These are phyloP conservation scores for Holotrichia oblita DNA, from an alignment of 1,140 invertebrate species.

Conservation along the genomic window DNA sequence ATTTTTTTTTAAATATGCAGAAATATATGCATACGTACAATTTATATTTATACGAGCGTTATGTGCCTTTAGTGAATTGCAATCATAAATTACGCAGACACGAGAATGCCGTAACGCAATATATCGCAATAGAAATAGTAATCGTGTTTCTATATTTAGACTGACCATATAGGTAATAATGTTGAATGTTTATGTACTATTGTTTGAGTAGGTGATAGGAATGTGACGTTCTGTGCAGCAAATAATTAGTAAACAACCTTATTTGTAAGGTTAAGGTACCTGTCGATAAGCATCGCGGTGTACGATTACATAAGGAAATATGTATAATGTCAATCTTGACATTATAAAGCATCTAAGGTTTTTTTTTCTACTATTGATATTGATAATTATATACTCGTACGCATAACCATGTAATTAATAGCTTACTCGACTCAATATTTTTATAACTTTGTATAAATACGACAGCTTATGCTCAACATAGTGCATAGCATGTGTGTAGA, in stretches of 20 bases:
- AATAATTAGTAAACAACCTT: constrained; percentile 28
- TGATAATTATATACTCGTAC: not conserved
- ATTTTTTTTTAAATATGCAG: not conserved
- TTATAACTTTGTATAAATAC: not conserved
- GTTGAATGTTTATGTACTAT: not conserved
- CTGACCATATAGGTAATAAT: constrained; percentile 31
- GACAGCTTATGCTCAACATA: no score
- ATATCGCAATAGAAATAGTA: constrained; percentile 25
- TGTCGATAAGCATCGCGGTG: not conserved
- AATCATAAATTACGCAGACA: constrained; percentile 27
- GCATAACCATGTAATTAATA: constrained; percentile 2
- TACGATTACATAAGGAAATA: constrained; percentile 21
- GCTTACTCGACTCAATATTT: not conserved
- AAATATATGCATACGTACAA: not conserved
- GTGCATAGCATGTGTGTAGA: no score
- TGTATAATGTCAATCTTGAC: constrained; percentile 14
- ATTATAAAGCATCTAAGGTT: constrained; percentile 18
- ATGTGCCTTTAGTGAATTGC: constrained; percentile 7
- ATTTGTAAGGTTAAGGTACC: constrained; percentile 35
- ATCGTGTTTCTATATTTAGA: constrained; percentile 30
- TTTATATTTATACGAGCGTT: not conserved
- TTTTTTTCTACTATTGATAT: not conserved
- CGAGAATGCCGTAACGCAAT: constrained; percentile 10
- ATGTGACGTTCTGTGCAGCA: constrained; percentile 3
- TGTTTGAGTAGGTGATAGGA: constrained; percentile 35